phyloP scores from a whole-genome alignment of 2,797 vertebrate species.

The Uromys caudimaculatus region DNA sequence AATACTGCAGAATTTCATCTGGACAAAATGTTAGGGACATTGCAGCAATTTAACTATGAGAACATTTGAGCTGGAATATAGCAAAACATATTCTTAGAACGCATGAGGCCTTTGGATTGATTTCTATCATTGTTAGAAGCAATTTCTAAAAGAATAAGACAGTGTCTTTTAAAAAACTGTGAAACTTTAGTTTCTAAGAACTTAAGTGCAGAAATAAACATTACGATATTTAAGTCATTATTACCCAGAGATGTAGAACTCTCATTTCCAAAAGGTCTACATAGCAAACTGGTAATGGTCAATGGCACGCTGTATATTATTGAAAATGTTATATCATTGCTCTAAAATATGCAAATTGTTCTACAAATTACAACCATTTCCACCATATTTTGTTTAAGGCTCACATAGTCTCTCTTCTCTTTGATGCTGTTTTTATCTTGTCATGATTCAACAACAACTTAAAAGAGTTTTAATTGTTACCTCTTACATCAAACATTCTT shows the following conservation, averaged over 20 bases:
- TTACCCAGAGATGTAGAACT: not conserved
- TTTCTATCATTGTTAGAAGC: not conserved
- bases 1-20: not conserved
- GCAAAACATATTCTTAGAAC: not conserved
- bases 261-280: not conserved
- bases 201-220: not conserved
- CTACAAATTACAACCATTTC: not conserved
- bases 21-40: not conserved
- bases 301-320: not conserved
- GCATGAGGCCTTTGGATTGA: not conserved
- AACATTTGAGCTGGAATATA: not conserved
- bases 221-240: not conserved
- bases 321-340: slow-evolving; percentile 14
- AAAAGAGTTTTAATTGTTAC: not conserved
- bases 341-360: not conserved
- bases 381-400: not conserved
- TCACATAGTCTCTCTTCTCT: not conserved
- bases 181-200: not conserved
- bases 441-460: not conserved
- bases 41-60: slow-evolving; percentile 28
- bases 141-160: not conserved
- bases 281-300: not conserved
- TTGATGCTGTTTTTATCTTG: not conserved
- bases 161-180: not conserved
- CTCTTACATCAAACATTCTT: not conserved